Evolutionary conservation across 2,888 invertebrate species (phyloP).

Genomic region (Xestobium rufovillosum): DNA sequence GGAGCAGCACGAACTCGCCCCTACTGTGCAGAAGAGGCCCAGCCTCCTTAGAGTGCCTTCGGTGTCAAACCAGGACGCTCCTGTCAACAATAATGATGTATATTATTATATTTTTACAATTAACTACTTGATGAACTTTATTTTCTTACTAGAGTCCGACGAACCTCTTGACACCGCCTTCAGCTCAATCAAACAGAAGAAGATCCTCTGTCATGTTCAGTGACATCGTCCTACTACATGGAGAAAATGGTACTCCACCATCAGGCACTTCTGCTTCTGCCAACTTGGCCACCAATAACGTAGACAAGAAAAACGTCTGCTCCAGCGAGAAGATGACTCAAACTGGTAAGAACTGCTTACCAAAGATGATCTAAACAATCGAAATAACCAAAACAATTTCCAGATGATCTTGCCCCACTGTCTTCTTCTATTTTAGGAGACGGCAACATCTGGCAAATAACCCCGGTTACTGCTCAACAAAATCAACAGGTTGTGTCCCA

Average conservation of each 20-base stretch:
- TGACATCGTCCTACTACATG: slow-evolving; percentile 72
- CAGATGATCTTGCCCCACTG: neutral
- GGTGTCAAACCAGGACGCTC: slow-evolving; percentile 53
- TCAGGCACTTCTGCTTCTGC: slow-evolving; percentile 35
- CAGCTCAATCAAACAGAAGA: slow-evolving; percentile 60
- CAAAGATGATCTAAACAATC: neutral
- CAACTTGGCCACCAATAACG: slow-evolving; percentile 28
- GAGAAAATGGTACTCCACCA: slow-evolving; percentile 37
- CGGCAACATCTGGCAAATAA: slow-evolving; percentile 61
- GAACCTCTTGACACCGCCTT: slow-evolving; percentile 67
- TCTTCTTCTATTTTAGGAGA: slow-evolving; percentile 43
- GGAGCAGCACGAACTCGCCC: slow-evolving; percentile 25
- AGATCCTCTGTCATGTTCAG: slow-evolving; percentile 86
- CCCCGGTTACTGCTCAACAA: slow-evolving; percentile 32
- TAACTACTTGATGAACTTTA: neutral
- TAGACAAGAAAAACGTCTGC: slow-evolving; percentile 57
- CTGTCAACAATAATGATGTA: slow-evolving; percentile 38
- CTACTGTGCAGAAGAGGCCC: slow-evolving; percentile 48
- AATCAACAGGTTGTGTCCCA: slow-evolving; percentile 44
- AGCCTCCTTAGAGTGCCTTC: slow-evolving; percentile 54
- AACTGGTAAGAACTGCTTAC: slow-evolving; percentile 49
- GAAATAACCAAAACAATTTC: slow-evolving; percentile 3
- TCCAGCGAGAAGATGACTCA: slow-evolving; percentile 87
- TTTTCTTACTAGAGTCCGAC: slow-evolving; percentile 51
- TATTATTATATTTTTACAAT: slow-evolving; percentile 19